Conservation (phyloP, 2,888 invertebrate genomes). For the Agriotes lineatus region DNA sequence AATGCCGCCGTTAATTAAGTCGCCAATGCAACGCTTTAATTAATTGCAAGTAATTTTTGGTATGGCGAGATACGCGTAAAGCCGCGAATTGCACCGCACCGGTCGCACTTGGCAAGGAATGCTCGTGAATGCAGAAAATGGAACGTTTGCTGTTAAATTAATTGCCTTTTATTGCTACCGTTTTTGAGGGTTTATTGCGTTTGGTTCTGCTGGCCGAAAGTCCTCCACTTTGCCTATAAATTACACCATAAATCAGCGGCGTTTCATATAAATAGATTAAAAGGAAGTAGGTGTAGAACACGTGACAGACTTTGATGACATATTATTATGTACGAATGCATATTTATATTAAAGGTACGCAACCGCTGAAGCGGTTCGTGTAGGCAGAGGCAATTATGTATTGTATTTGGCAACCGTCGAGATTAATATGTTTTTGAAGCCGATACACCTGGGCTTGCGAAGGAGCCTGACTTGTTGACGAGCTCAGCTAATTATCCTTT, state of each 20-base stretch:
- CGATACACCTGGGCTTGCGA: conserved; percentile 23
- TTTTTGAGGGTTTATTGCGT: too few relatives aligned
- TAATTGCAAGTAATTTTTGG: conserved; percentile 20
- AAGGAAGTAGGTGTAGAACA: conserved; percentile 5
- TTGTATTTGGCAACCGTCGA: conserved; percentile 27
- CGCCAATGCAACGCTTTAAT: conserved; percentile 19
- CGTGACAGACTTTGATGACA: conserved; percentile 15
- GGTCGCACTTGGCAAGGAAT: conserved; percentile 3
- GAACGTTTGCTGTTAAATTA: neutral
- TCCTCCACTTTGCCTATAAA: neutral
- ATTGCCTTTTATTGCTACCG: neutral
- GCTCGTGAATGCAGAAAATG: neutral
- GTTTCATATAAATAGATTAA: conserved; percentile 16
- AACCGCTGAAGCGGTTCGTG: conserved; percentile 18
- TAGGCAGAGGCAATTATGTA: conserved; percentile 26
- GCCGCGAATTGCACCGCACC: neutral
- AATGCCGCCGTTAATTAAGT: conserved; percentile 24
- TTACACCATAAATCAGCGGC: conserved; percentile 11
- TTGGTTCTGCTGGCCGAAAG: neutral
- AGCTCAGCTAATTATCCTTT: conserved; percentile 16
- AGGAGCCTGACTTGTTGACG: conserved; percentile 1
- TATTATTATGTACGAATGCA: conserved; percentile 15
- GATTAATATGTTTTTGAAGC: conserved; percentile 23
- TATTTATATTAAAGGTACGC: conserved; percentile 19
- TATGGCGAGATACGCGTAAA: neutral